Conservation (phyloP, 2,888 invertebrate genomes). For the Euplexia lucipara region DNA sequence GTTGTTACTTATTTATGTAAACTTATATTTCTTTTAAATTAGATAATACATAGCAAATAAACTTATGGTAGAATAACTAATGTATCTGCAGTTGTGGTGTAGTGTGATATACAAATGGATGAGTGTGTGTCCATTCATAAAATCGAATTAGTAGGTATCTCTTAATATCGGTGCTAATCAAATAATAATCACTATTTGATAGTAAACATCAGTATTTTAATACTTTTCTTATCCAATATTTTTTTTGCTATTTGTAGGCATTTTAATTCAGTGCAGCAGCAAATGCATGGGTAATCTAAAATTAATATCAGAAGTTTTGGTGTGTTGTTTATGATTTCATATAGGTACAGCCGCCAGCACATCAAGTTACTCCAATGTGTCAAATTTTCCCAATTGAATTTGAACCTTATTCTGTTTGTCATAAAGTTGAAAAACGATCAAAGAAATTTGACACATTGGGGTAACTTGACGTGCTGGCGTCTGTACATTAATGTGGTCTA, state of each 20-base stretch:
- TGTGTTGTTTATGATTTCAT: no score
- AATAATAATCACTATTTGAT: not conserved
- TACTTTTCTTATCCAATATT: not conserved
- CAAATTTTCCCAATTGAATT: no score
- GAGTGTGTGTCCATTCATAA: conserved; percentile 1
- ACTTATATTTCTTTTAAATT: not conserved
- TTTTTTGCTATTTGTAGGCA: not conserved
- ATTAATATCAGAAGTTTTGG: not conserved
- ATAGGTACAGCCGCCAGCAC: no score
- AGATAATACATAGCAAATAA: not conserved
- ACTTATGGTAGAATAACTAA: not conserved
- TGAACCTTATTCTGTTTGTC: no score
- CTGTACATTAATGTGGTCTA: not conserved
- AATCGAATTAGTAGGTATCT: not conserved
- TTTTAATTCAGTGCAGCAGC: not conserved
- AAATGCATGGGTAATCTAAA: not conserved
- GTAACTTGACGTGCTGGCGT: no score
- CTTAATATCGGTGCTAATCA: not conserved
- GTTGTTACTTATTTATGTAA: not conserved
- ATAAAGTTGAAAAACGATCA: no score
- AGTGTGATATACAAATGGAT: no score
- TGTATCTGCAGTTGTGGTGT: not conserved
- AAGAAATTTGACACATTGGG: no score
- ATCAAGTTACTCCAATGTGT: no score
- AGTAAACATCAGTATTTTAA: conserved; percentile 1